Conservation (phyloP, 2,113 vertebrate species). For the Piprites chloris region DNA sequence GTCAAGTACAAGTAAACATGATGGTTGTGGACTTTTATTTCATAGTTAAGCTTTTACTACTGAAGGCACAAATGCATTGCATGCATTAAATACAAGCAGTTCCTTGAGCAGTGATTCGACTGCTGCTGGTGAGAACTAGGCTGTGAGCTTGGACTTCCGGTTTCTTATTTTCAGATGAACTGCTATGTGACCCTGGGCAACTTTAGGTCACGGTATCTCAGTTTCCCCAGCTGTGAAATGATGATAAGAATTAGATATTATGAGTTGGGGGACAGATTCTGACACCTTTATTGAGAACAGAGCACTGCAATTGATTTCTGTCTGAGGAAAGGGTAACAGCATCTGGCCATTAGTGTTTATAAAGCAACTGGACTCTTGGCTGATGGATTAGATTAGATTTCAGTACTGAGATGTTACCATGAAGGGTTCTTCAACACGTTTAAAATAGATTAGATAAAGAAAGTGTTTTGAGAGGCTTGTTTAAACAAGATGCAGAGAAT, state of each 20-base stretch:
- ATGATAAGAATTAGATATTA: not conserved
- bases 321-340: not conserved
- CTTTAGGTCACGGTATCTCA: not conserved
- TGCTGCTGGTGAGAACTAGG: not conserved
- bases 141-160: not conserved
- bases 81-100: not conserved
- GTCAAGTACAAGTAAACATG: slow-evolving; percentile 15
- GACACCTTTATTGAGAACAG: not conserved
- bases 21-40: slow-evolving; percentile 33
- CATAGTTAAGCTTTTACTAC: slow-evolving; percentile 31
- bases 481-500: slow-evolving; percentile 22
- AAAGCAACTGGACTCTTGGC: not conserved
- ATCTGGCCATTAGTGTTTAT: not conserved
- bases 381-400: slow-evolving; percentile 54
- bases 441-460: slow-evolving; percentile 44
- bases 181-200: not conserved
- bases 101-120: not conserved
- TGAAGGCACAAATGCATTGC: not conserved
- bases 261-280: not conserved
- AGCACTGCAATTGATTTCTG: not conserved
- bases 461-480: slow-evolving; percentile 11
- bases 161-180: not conserved
- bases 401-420: not conserved
- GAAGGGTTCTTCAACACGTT: not conserved
- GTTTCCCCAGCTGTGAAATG: not conserved